Percentiles rank a stretch among this genome's conserved stretches.
These are phyloP conservation scores for Xylophagus ater DNA, from an alignment of 2,888 invertebrate genomes.

Conservation along the genomic window DNA sequence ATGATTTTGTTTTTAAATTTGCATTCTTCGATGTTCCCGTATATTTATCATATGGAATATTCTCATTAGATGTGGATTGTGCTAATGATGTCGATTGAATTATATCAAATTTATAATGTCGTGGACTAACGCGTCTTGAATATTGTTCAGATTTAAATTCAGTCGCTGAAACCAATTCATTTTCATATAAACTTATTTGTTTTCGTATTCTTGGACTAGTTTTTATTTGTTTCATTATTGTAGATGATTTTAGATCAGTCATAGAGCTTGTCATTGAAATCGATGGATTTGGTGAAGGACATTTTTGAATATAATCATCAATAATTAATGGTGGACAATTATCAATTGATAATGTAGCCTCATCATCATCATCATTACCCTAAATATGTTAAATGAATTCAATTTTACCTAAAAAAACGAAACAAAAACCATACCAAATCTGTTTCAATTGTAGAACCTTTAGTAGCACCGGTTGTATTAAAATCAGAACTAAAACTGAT, in stretches of 20 bases:
- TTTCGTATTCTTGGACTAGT: conserved; percentile 29
- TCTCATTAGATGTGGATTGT: conserved; percentile 14
- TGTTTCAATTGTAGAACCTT: conserved; percentile 51
- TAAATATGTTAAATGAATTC: conserved; percentile 21
- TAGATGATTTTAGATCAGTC: too few relatives aligned
- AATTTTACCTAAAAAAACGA: background rate
- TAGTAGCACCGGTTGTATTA: conserved; percentile 56
- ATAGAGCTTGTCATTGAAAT: conserved; percentile 6
- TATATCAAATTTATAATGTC: conserved; percentile 9
- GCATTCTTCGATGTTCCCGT: conserved; percentile 1
- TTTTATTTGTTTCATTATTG: too few relatives aligned
- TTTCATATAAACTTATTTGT: conserved; percentile 34
- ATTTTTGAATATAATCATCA: background rate
- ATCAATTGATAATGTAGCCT: conserved; percentile 47
- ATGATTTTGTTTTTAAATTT: conserved; percentile 20
- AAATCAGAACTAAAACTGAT: conserved; percentile 55
- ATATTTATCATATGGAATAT: conserved; percentile 7
- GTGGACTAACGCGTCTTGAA: too few relatives aligned
- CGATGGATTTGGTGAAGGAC: conserved; percentile 24
- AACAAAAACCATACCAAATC: conserved; percentile 39
- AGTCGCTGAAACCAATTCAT: conserved; percentile 13
- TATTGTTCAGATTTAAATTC: conserved; percentile 11
- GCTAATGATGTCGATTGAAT: conserved; percentile 2
- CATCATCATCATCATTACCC: conserved; percentile 45
- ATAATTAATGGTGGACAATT: conserved; percentile 30